These are phyloP conservation scores for Sebastolobus altivelis DNA, from an alignment of 2,797 vertebrate genomes.

Conservation along the genomic window DNA sequence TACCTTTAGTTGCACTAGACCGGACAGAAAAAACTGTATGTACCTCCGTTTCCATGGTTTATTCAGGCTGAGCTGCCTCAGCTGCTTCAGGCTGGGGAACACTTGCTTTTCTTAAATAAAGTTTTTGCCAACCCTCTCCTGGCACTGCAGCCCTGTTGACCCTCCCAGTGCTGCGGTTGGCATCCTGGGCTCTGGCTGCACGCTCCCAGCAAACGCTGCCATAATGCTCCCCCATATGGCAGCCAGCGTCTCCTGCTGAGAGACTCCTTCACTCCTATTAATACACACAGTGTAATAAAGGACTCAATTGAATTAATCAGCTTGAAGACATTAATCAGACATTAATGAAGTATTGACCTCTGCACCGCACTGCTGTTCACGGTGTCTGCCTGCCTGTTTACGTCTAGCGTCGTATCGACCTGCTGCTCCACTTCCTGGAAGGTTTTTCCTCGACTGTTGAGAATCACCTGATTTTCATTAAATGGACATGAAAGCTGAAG, in stretches of 20 bases:
- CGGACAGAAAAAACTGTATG: background rate
- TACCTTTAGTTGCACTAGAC: background rate
- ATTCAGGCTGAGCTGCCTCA: conserved; percentile 7
- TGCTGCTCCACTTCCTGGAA: conserved; percentile 16
- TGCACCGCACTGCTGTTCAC: conserved; percentile 70
- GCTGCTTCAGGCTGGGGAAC: conserved; percentile 2
- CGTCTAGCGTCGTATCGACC: conserved; percentile 39
- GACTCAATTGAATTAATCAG: conserved; percentile 77
- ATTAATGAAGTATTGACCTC: conserved; percentile 81
- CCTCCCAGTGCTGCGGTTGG: conserved; percentile 36
- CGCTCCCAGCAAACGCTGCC: conserved; percentile 37
- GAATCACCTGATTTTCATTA: conserved; percentile 8
- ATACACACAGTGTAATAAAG: conserved; percentile 69
- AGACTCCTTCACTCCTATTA: conserved; percentile 63
- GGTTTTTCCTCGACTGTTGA: background rate
- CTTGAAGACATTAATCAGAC: conserved; percentile 80
- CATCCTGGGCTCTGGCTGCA: conserved; percentile 27
- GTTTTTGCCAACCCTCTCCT: conserved; percentile 47
- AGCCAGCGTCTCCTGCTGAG: conserved; percentile 71
- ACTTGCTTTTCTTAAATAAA: background rate
- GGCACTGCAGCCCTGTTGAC: conserved; percentile 42
- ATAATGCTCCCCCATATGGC: conserved; percentile 72
- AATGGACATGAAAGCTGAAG: conserved; percentile 18
- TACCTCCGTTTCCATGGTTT: background rate
- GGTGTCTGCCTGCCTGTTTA: conserved; percentile 57